phyloP scores from a whole-genome alignment of 2,888 invertebrate genomes.

The Eugnorisma glareosa region DNA sequence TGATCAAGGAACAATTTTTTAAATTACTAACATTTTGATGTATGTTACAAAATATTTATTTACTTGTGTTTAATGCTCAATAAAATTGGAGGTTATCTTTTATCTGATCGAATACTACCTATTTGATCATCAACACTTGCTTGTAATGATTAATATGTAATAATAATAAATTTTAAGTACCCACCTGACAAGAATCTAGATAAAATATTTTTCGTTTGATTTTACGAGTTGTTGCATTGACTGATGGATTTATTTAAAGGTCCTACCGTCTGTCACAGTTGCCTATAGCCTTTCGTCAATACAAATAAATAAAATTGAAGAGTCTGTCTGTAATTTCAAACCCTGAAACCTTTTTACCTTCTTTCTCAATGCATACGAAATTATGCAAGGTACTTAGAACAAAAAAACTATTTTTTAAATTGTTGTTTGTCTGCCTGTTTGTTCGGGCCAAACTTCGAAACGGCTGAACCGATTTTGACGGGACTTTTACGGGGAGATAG shows the following conservation, averaged over 20 bases:
- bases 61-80: constrained; percentile 54
- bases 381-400: too few species aligned
- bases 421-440: too few species aligned
- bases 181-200: constrained; percentile 16
- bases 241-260: not conserved
- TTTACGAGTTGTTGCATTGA: not conserved
- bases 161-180: constrained; percentile 31
- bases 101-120: constrained; percentile 62
- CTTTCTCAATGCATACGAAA: too few species aligned
- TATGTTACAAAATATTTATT: constrained; percentile 59
- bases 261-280: not conserved
- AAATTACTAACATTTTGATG: constrained; percentile 43
- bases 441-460: too few species aligned
- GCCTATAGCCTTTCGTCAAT: not conserved
- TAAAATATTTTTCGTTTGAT: constrained; percentile 22
- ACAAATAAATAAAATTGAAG: too few species aligned
- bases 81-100: constrained; percentile 60
- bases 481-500: too few species aligned
- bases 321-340: too few species aligned
- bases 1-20: constrained; percentile 60
- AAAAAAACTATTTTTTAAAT: too few species aligned
- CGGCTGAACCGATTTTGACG: too few species aligned
- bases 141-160: constrained; percentile 46
- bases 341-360: too few species aligned
- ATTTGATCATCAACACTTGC: constrained; percentile 61